Conservation (phyloP, 1,140 invertebrate species). For the Maniola jurtina region DNA sequence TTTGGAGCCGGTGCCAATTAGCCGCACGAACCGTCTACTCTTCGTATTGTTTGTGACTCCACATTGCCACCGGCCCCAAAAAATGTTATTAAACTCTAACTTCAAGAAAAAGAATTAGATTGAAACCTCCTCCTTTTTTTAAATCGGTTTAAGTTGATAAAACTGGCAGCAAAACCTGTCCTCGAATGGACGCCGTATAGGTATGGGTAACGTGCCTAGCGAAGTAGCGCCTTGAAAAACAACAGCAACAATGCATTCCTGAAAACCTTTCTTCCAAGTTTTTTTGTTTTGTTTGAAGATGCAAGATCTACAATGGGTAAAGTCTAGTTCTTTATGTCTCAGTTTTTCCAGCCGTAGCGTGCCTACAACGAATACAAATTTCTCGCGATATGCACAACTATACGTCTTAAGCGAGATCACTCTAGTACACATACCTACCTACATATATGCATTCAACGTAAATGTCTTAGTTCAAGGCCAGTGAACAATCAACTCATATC, state of each 20-base stretch:
- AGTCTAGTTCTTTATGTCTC: slow-evolving; percentile 21
- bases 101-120: too few relatives aligned
- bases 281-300: slow-evolving; percentile 27
- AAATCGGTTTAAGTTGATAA: too few relatives aligned
- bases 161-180: too few relatives aligned
- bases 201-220: slow-evolving; percentile 11
- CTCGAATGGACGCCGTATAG: too few relatives aligned
- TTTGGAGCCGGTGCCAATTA: too few relatives aligned
- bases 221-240: slow-evolving; percentile 25
- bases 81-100: too few relatives aligned
- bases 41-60: too few relatives aligned
- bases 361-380: slow-evolving; percentile 15
- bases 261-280: slow-evolving; percentile 16
- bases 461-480: slow-evolving; percentile 7
- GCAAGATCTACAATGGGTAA: slow-evolving; percentile 24
- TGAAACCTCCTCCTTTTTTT: too few relatives aligned
- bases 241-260: slow-evolving; percentile 23
- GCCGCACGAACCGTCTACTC: too few relatives aligned
- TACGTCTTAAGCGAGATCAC: slow-evolving; percentile 5
- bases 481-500: slow-evolving; percentile 2
- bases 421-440: too few relatives aligned
- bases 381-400: slow-evolving; percentile 1
- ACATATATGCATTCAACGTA: neutral
- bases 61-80: too few relatives aligned
- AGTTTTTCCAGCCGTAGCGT: slow-evolving; percentile 16